Evolutionary conservation across 1,140 invertebrate genomes (phyloP), one percentile per base, ranked within the genome.

Genomic region (Antheraea mylitta): DNA sequence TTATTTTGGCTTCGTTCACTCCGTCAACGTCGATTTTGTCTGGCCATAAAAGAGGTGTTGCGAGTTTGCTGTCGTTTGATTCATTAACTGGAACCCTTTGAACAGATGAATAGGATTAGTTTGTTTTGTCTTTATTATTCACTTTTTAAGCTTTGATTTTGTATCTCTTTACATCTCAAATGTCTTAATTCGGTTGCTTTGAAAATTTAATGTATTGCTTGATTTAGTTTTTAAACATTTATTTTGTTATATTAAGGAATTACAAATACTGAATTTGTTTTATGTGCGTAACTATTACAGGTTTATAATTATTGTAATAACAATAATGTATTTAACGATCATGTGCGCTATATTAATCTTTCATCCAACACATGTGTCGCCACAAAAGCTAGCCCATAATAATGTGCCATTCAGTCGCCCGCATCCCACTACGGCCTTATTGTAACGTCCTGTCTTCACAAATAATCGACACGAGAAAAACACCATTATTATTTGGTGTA

Each of bases 11-110:
- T 83, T 65, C 82, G 78, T 83, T 86, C 82, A 83, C 82, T 85
- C 71, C 87, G 86, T 90, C 89, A 90, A 90, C 87, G 86, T 88
- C 86, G 78, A 84, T 88, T 87, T 83, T 89, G 85, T 88, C 83
- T 81, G 67, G 78, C 75, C 84, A 83, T 80, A 89, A 89, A 90
- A 78, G 84, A 91, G 87, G 89, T 90, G 87, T 90, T 89, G 87
- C 89, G 70, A 82, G 83, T 83, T 76, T 73, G 60, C 76, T 85
- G 85, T 91, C 87, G 79, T 83, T 89, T 87, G 85, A 86, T 87
- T 89, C 88, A 91, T 90, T 90, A 89, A 87, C 72, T 82, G 73
- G 75, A 82, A 74, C 76, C 77, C 82, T 89, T 89, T 87, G 83
- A 90, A 87, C 83, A 86, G 81, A 90, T 86, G 80, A 79, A 87